Percentiles rank a stretch among this genome's conserved stretches.
Conservation (phyloP, 2,113 vertebrate genomes). For the Caranx melampygus region DNA sequence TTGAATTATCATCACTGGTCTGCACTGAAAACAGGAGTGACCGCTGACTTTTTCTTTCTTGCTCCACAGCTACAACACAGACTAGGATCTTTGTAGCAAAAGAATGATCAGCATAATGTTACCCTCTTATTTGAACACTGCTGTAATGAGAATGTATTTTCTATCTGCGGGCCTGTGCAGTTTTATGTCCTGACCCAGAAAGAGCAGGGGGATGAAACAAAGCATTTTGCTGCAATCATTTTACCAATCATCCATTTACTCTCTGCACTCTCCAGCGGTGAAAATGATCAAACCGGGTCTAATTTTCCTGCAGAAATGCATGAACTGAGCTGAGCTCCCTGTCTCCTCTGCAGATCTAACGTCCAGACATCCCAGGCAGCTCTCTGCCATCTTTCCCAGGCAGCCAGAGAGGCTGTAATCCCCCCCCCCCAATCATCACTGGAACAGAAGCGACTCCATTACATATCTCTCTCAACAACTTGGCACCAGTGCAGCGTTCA, state of each 20-base stretch:
- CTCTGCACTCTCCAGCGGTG: not conserved
- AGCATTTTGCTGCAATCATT: not conserved
- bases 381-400: not conserved
- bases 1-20: too few species aligned
- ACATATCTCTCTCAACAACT: not conserved
- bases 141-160: not conserved
- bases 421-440: not conserved
- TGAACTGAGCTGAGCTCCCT: not conserved
- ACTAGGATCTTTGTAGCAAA: not conserved
- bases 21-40: not conserved
- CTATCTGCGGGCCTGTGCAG: not conserved
- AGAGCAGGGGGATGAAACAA: not conserved
- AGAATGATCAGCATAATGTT: not conserved
- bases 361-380: too few species aligned
- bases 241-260: not conserved
- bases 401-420: not conserved
- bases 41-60: not conserved
- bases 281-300: not conserved
- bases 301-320: not conserved
- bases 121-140: not conserved
- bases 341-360: not conserved
- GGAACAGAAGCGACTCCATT: not conserved
- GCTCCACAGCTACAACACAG: not conserved
- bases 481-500: slow-evolving; percentile 13
- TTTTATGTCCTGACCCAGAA: not conserved